phyloP scores from a whole-genome alignment of 2,888 invertebrate species.

The Pachycephus smyrnensis region DNA sequence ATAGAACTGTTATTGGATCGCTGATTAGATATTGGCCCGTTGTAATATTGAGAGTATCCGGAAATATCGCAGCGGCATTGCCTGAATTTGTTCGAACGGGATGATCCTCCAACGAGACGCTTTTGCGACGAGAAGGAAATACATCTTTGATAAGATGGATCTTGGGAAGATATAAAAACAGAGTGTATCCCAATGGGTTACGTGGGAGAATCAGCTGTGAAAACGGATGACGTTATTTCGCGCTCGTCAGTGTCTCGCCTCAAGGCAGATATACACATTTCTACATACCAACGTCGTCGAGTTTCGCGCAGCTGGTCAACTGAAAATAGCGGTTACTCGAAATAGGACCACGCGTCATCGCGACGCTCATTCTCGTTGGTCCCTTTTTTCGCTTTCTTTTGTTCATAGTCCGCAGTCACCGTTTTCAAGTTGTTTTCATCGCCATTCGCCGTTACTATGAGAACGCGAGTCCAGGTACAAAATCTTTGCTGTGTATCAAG shows the following conservation, averaged over 20 bases:
- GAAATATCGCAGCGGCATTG: not conserved
- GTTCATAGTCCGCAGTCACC: not conserved
- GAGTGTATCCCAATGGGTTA: constrained; percentile 19
- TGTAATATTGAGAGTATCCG: not conserved
- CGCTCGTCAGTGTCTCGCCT: constrained; percentile 15
- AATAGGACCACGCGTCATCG: not conserved
- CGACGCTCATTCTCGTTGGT: not conserved
- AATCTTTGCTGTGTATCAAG: not conserved
- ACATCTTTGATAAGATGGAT: not conserved
- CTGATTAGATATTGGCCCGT: constrained; percentile 23
- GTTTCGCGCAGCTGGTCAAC: constrained; percentile 19
- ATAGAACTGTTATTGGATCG: constrained; percentile 18
- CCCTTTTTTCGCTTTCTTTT: constrained; percentile 14
- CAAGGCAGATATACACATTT: constrained; percentile 6
- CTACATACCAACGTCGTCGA: constrained; percentile 9
- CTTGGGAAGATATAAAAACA: not conserved
- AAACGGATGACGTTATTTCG: constrained; percentile 25
- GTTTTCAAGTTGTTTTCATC: not conserved
- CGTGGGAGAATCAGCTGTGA: constrained; percentile 35
- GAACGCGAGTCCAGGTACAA: not conserved
- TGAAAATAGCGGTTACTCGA: constrained; percentile 7
- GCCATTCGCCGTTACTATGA: too few species aligned
- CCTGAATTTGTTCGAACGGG: not conserved
- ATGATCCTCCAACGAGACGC: not conserved
- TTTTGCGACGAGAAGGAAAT: not conserved